A percentile compares a stretch with the other conserved stretches of the same genome.
phyloP scores from a whole-genome alignment of 2,888 invertebrate species.

The Hyposoter dolosus region DNA sequence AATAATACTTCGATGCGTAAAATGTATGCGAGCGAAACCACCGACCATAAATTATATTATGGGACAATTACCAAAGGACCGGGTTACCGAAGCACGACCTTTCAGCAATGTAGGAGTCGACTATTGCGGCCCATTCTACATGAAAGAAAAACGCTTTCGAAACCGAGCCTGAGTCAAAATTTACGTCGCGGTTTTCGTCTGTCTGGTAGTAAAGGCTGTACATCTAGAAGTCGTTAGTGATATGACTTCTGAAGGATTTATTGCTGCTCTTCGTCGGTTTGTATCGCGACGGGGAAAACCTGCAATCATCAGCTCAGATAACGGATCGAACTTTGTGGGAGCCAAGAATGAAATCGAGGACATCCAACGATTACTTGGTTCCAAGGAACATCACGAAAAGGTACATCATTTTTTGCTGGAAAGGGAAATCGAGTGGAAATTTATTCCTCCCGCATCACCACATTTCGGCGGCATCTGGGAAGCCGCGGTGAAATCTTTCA shows the following conservation, averaged over 20 bases:
- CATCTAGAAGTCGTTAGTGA: slow-evolving; percentile 76
- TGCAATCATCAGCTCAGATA: slow-evolving; percentile 74
- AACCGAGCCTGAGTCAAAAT: slow-evolving; percentile 56
- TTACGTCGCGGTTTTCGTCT: slow-evolving; percentile 72
- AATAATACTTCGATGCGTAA: too few species aligned
- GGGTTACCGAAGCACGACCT: too few species aligned
- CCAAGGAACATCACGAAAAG: slow-evolving; percentile 18
- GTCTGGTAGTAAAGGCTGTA: slow-evolving; percentile 75
- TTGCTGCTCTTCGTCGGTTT: slow-evolving; percentile 75
- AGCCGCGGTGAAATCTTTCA: not conserved
- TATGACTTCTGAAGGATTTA: slow-evolving; percentile 74
- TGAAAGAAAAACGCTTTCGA: slow-evolving; percentile 4
- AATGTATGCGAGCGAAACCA: too few species aligned
- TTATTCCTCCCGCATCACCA: slow-evolving; percentile 72
- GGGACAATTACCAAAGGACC: too few species aligned
- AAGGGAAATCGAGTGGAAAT: slow-evolving; percentile 69
- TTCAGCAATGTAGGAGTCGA: too few species aligned
- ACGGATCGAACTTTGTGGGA: slow-evolving; percentile 77
- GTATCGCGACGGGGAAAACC: slow-evolving; percentile 74
- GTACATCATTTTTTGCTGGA: not conserved
- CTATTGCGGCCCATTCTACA: too few species aligned
- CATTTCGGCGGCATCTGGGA: slow-evolving; percentile 76
- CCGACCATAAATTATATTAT: too few species aligned
- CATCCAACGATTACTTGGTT: slow-evolving; percentile 31
- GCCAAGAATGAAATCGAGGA: slow-evolving; percentile 72